Base-by-base conservation (phyloP, 1,140 invertebrate species). In the Rhagoletis zephyria region DNA sequence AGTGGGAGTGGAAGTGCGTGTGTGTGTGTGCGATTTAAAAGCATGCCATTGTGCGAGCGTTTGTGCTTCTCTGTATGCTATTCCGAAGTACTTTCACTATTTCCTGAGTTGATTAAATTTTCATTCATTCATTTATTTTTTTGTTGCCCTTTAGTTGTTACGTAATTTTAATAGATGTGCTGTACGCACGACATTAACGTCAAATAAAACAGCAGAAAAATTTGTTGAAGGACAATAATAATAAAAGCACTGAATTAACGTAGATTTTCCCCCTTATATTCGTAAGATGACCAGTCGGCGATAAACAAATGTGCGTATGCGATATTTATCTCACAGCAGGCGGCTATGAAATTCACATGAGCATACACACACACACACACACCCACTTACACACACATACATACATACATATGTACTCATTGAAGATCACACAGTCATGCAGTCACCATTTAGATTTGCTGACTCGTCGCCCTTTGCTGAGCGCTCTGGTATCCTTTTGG, bases 251-350 rank as follows among this genome's bases (percentile, higher is more conserved):
- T 19, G 51, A 16, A 14, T n/a, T n/a, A 14, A 19, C 14, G 19
- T 51, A 19, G 45, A 30, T 30, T 30, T 30, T 30, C 30, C 30
- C 16, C 16, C 48, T 14, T 48, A 56, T 48, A 2, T 16, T 48
- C 51, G 42, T 4, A 51, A 61, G 85, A 63, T 61, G 63, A 61
- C 85, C 85, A 51, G 63, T 61, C 61, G 60, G 63, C 85, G 63
- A 65, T 63, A 61, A 86, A 48, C 85, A 65, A 86, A 87, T 61
- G 86, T 48, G 70, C 48, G 64, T 30, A 70, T 48, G 64, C 30
- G 86, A 87, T 87, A 70, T 87, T 87, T 87, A 87, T 87, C 86
- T 87, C 86, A 56, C 86, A 87, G 86, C 86, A 87, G 86, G 86
- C 14, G 86, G 45, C 64, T 51, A 19, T 87, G 30, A 67, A 42